phyloP scores from a whole-genome alignment of 1,140 invertebrate genomes.

The Phymorhynchus buccinoides region DNA sequence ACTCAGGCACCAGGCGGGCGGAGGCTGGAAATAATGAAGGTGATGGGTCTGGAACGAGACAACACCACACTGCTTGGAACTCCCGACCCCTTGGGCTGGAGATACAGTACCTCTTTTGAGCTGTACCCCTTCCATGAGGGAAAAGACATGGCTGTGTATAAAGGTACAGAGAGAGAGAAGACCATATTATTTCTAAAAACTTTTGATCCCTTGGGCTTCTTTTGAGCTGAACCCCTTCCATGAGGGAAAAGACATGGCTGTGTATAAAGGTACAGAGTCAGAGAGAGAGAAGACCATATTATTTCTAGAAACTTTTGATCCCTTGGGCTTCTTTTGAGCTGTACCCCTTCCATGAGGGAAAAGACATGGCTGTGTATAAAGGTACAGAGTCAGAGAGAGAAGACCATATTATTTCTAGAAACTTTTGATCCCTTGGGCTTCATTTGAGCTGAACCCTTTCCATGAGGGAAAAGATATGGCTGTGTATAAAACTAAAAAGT shows the following conservation, averaged over 20 bases:
- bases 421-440: background rate
- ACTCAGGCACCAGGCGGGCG: background rate
- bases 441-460: background rate
- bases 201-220: background rate
- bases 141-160: constrained; percentile 38
- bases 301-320: constrained; percentile 27
- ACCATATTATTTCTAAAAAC: background rate
- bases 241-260: background rate
- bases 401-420: background rate
- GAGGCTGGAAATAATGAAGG: constrained; percentile 23
- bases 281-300: no score
- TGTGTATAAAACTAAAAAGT: background rate
- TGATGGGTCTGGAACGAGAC: constrained; percentile 45
- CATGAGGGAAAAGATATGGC: background rate
- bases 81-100: constrained; percentile 28
- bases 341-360: constrained; percentile 46
- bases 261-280: background rate
- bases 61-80: constrained; percentile 43
- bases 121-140: constrained; percentile 47
- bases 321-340: constrained; percentile 43
- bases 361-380: constrained; percentile 40
- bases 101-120: constrained; percentile 49
- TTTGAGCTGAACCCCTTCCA: background rate
- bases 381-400: background rate
- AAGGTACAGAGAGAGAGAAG: constrained; percentile 5